Base-by-base conservation (phyloP, 2,113 vertebrate species). In the Pyrgilauda ruficollis region DNA sequence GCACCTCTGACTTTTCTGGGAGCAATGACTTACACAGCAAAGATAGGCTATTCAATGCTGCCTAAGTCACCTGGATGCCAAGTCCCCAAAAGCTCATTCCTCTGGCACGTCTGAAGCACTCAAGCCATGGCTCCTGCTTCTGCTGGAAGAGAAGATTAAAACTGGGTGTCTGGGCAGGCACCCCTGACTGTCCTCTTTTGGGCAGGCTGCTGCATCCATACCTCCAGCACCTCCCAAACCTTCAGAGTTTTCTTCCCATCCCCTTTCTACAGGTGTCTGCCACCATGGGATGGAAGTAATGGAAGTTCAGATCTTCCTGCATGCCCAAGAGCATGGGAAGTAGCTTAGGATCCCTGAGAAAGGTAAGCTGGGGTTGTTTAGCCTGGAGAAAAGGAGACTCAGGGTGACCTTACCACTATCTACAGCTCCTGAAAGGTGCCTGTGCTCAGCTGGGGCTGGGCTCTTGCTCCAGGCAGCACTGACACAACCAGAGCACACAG, bases 101-200 rank as follows among this genome's bases (percentile, higher is more conserved):
- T 59, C 35, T 44, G 19, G 39, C 18, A 68, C 30, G 30, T 68
- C 15, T 2, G 7, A 72, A 90, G 33, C 52, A 67, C 24, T 50
- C 14, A 78, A 21, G 26, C 31, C 73, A 68, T 0, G 0, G 31
- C 6, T 47, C 4, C 33, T 30, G 49, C 21, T 47, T 56, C 56
- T 68, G 84, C 52, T 76, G 33, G 47, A 72, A 33, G 4, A 78
- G 61, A 62, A 62, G 52, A 80, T 28, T 59, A 49, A 50, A 85
- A n/a, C 20, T 21, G 39, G 13, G 13, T 5, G 3, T 53, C 39
- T 55, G 43, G 52, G 50, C 74, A 90, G 61, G 83, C n/a, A 82
- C 3, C 46, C 11, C 46, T 18, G 10, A 8, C 5, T 1, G 2
- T 10, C 6, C 31, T 62, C 17, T 61, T 28, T 26, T n/a, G 35